Percentiles rank a stretch among this genome's conserved stretches.
Conservation (phyloP, 1,140 invertebrate species). For the Aricia agestis region DNA sequence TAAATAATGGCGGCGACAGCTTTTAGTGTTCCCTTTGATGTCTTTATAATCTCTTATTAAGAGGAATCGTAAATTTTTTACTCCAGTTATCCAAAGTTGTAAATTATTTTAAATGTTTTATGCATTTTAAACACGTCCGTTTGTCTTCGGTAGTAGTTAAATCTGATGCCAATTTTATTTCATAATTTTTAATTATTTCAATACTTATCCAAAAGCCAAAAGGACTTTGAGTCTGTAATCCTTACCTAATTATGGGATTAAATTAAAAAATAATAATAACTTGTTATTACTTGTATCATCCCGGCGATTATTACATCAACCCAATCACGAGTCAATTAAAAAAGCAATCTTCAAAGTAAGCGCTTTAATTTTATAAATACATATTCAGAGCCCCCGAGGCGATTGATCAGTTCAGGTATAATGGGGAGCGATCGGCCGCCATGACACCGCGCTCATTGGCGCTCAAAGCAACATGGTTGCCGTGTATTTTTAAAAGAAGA, state of each 20-base stretch:
- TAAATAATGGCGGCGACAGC: not conserved
- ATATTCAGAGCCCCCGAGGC: conserved; percentile 27
- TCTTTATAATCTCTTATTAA: not conserved
- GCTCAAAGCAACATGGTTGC: conserved; percentile 57
- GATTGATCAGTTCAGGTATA: conserved; percentile 36
- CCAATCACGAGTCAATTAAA: not conserved
- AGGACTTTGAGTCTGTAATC: too few relatives aligned
- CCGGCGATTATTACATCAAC: too few relatives aligned
- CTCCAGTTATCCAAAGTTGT: not conserved
- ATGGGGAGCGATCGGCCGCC: conserved; percentile 54
- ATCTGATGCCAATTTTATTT: not conserved
- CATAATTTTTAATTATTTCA: too few relatives aligned
- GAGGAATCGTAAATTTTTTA: not conserved
- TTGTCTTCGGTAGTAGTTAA: not conserved
- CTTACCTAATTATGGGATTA: too few relatives aligned
- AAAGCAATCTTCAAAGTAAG: not conserved
- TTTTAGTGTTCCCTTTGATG: not conserved
- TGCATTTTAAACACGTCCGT: not conserved
- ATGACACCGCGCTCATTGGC: conserved; percentile 65
- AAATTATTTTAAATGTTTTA: not conserved
- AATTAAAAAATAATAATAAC: too few relatives aligned
- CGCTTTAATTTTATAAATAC: conserved; percentile 14
- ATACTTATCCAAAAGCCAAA: too few relatives aligned
- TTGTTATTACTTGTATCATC: too few relatives aligned
- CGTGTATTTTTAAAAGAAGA: conserved; percentile 56